These are phyloP conservation scores for Neodontobutis hainanensis DNA, from an alignment of 2,113 vertebrate species.

Conservation along the genomic window DNA sequence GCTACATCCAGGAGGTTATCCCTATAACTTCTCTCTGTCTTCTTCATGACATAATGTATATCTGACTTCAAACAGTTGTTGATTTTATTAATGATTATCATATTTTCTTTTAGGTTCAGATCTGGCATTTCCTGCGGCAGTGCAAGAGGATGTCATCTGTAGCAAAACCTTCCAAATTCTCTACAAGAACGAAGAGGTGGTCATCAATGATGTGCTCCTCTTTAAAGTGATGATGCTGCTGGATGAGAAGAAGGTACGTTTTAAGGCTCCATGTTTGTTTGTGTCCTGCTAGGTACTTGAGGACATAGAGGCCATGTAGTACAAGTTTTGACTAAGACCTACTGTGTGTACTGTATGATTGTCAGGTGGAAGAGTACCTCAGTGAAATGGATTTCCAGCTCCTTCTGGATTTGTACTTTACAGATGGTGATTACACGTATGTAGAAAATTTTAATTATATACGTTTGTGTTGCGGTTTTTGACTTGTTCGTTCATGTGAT, in stretches of 20 bases:
- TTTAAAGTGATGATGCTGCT: slow-evolving; percentile 98
- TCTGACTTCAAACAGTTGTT: slow-evolving; percentile 1
- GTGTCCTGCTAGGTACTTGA: not conserved
- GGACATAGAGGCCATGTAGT: not conserved
- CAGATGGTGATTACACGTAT: slow-evolving; percentile 97
- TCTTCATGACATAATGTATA: not conserved
- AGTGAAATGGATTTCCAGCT: slow-evolving; percentile 96
- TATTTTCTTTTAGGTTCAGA: slow-evolving; percentile 80
- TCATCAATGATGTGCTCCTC: slow-evolving; percentile 93
- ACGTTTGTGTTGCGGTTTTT: slow-evolving; percentile 3
- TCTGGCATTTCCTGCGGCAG: slow-evolving; percentile 92
- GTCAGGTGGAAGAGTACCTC: slow-evolving; percentile 94
- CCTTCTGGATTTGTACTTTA: slow-evolving; percentile 93
- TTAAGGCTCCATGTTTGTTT: not conserved
- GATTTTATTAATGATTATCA: slow-evolving; percentile 10
- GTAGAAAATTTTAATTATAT: slow-evolving; percentile 64
- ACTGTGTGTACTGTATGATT: slow-evolving; percentile 45
- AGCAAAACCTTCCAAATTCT: slow-evolving; percentile 99
- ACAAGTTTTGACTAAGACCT: not conserved
- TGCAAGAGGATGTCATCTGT: slow-evolving; percentile 90
- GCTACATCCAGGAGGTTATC: slow-evolving; percentile 87
- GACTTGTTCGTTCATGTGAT: slow-evolving; percentile 5
- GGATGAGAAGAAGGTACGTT: slow-evolving; percentile 91
- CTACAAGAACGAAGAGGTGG: slow-evolving; percentile 97
- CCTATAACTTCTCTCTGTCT: not conserved